Base-by-base conservation (phyloP, 2,113 vertebrate genomes). In the Trematocara unimaculatum region DNA sequence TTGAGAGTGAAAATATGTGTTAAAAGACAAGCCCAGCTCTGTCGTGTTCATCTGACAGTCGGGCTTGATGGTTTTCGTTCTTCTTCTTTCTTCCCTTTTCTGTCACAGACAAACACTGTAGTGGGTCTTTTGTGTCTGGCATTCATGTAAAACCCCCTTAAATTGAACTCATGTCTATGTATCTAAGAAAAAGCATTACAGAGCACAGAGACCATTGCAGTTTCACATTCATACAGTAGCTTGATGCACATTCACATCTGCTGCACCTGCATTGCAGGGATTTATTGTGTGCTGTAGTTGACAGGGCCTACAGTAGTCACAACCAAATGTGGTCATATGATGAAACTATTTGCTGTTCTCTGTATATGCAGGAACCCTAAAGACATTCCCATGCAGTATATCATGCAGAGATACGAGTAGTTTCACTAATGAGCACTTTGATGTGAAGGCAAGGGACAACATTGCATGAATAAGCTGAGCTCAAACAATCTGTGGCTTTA, bases 401-500 rank as follows among this genome's bases (percentile, higher is more conserved):
- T 87, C 35, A 4, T 67, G 60, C 74, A 84, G 83, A 89, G 74
- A 90, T 82, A 79, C 56, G 53, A 84, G 82, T 4, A 33, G 33
- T 86, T 84, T 90, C 67, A 82, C 55, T 92, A 93, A 93, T 89
- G 84, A 92, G 74, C 1, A 3, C 88, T 92, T 90, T 93, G 88
- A 95, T 91, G 89, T 91, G 35, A 81, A 87, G 62, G 42, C 38
- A 70, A 86, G 80, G 54, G 83, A 87, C 67, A 87, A 79, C 14
- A 14, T 82, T 85, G 54, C 79, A 79, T 70, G 79, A 67, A 83
- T 38, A 82, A 31, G 60, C 54, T 87, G 42, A 84, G 87, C 31
- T 80, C 29, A 87, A 91, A 91, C 60, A 92, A 91, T 90, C 81
- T 85, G 56, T 31, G 23, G 33, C 55, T 82, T 89, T 91, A 86